Evolutionary conservation across 2,113 vertebrate genomes (phyloP).

Genomic region (Actinemys pallida): DNA sequence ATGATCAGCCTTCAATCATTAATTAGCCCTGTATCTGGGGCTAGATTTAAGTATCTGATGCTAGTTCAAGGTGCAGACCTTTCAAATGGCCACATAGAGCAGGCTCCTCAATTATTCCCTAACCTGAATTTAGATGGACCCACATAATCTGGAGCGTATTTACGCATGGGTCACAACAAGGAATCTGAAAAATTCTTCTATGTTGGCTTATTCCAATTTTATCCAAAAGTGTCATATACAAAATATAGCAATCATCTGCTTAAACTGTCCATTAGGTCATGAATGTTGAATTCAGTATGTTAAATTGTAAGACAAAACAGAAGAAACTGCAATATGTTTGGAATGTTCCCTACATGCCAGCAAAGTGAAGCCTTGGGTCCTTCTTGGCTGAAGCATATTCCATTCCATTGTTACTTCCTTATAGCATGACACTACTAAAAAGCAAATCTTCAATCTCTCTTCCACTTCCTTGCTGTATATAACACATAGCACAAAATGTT

Average conservation of each 20-base stretch:
- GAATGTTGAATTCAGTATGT: background rate
- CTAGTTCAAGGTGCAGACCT: background rate
- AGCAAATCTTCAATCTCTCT: background rate
- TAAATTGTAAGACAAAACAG: background rate
- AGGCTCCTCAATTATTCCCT: background rate
- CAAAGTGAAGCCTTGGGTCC: background rate
- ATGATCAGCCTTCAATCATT: background rate
- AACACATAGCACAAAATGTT: background rate
- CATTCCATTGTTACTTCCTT: background rate
- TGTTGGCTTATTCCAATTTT: background rate
- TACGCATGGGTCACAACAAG: background rate
- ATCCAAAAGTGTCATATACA: background rate
- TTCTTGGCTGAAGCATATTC: background rate
- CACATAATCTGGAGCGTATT: background rate
- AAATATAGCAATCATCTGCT: background rate
- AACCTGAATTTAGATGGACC: background rate
- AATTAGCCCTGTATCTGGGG: background rate
- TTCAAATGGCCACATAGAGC: background rate
- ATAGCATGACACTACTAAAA: background rate
- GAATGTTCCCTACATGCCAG: background rate
- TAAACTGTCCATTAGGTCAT: background rate
- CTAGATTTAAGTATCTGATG: conserved; percentile 11
- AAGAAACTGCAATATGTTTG: background rate
- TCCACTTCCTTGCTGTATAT: background rate
- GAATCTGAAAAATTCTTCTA: background rate